Evolutionary conservation across 2,113 vertebrate genomes (phyloP).

Genomic region (Hydrochoerus hydrochaeris): DNA sequence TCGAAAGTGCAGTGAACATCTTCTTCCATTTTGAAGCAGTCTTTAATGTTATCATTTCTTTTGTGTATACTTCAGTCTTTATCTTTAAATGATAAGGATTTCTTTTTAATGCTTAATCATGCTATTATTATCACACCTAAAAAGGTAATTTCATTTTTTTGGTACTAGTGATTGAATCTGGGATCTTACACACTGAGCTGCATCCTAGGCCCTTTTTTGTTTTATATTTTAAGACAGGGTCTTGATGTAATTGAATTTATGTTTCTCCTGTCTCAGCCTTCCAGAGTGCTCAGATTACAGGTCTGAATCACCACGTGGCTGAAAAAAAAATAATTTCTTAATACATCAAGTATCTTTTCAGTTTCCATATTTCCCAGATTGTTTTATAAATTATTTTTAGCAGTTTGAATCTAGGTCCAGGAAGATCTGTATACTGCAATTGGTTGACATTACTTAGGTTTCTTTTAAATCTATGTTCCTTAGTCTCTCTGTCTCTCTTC

Average conservation of each 20-base stretch:
- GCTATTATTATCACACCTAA: neutral
- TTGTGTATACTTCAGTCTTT: neutral
- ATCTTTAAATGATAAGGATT: constrained; percentile 15
- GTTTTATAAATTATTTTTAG: constrained; percentile 46
- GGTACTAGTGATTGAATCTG: neutral
- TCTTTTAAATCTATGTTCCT: constrained; percentile 30
- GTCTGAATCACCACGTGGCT: neutral
- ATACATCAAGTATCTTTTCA: neutral
- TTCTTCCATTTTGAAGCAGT: constrained; percentile 38
- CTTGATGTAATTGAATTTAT: neutral
- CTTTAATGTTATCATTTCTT: constrained; percentile 21
- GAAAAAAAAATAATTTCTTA: neutral
- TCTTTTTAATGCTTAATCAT: constrained; percentile 23
- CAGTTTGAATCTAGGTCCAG: constrained; percentile 10
- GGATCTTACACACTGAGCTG: neutral
- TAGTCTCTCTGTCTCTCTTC: neutral
- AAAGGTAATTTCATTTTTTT: neutral
- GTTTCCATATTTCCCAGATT: constrained; percentile 9
- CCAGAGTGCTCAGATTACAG: neutral
- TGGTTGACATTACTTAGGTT: constrained; percentile 24
- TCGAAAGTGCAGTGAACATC: neutral
- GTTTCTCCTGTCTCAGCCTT: neutral
- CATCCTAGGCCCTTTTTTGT: neutral
- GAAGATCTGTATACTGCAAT: neutral
- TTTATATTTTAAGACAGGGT: neutral